Percentiles rank a stretch among this genome's conserved stretches.
These are phyloP conservation scores for Nyctibius grandis DNA, from an alignment of 2,797 vertebrate species.

Conservation along the genomic window DNA sequence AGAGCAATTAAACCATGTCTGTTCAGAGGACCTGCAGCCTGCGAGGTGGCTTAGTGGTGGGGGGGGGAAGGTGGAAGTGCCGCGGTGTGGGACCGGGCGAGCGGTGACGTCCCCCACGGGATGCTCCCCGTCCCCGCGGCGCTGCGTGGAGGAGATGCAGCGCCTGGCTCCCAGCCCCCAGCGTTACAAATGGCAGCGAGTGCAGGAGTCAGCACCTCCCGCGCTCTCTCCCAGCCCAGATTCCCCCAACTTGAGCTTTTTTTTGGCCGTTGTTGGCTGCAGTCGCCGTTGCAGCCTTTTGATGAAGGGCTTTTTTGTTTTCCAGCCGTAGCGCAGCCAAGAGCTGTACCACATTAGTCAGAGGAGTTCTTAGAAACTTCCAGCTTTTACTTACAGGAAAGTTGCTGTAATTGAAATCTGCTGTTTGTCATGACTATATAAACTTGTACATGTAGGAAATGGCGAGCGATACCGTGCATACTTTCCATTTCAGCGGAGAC, in stretches of 20 bases:
- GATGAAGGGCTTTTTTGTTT: background rate
- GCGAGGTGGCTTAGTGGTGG: background rate
- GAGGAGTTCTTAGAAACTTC: background rate
- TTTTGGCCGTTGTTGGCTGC: background rate
- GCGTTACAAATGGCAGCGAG: accelerated
- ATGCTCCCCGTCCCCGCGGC: background rate
- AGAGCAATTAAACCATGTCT: background rate
- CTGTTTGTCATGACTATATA: background rate
- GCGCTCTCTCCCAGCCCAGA: background rate
- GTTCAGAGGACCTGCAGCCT: background rate
- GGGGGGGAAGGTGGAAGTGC: background rate
- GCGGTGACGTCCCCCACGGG: accelerated
- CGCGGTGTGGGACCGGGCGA: background rate
- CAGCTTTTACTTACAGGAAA: constrained; percentile 1
- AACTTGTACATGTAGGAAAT: background rate
- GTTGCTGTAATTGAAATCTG: background rate
- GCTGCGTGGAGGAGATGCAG: background rate
- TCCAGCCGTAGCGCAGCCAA: background rate
- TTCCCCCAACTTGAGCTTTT: background rate
- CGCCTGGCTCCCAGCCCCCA: background rate
- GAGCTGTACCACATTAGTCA: background rate
- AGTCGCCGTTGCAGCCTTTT: background rate
- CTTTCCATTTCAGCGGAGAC: background rate
- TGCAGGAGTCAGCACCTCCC: background rate
- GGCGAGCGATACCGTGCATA: background rate